Percentiles rank a stretch among this genome's conserved stretches.
Evolutionary conservation across 2,113 vertebrate species (phyloP).

Genomic region (Elanus axillaris): DNA sequence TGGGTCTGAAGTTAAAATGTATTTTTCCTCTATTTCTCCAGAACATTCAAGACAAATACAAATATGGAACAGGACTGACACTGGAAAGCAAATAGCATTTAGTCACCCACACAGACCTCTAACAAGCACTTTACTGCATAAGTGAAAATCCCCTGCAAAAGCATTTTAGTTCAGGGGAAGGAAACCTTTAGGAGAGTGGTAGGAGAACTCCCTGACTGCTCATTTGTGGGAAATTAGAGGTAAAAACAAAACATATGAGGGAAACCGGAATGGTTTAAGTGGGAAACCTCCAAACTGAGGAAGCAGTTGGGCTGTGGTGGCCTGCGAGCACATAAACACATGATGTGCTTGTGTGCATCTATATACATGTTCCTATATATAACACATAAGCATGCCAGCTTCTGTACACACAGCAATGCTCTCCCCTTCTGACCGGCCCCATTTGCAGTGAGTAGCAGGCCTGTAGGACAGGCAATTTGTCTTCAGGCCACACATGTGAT

Average conservation of each 20-base stretch:
- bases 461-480: background rate
- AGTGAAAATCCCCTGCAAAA: constrained; percentile 7
- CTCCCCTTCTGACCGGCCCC: background rate
- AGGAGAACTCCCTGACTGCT: background rate
- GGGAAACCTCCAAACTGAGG: constrained; percentile 24
- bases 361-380: background rate
- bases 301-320: background rate
- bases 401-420: background rate
- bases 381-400: fast-evolving
- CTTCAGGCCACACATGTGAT: background rate
- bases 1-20: background rate
- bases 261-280: constrained; percentile 35
- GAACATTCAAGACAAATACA: background rate
- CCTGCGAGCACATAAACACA: background rate
- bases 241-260: background rate
- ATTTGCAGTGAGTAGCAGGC: background rate
- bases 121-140: background rate
- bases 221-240: constrained; percentile 38
- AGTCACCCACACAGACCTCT: background rate
- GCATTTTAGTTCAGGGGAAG: background rate
- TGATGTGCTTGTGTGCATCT: background rate
- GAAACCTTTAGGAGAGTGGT: background rate
- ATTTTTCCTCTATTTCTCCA: background rate
- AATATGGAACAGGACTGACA: background rate
- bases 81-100: background rate